These are phyloP conservation scores for Callopanchax toddi DNA, from an alignment of 2,113 vertebrate species.

Conservation along the genomic window DNA sequence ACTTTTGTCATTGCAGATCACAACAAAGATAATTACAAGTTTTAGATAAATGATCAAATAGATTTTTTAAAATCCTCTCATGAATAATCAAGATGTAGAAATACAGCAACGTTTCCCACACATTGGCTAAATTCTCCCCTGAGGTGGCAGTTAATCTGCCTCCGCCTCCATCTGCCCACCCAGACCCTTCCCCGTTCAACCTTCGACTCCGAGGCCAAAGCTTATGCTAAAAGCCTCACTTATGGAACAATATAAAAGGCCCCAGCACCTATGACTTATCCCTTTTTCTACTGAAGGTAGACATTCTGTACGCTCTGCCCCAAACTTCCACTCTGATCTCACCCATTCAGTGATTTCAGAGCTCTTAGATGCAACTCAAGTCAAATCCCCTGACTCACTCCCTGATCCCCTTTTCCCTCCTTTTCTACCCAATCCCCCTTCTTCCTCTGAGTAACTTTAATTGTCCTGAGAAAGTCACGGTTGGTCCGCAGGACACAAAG, in stretches of 20 bases:
- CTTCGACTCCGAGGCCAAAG: conserved; percentile 26
- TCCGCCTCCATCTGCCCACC: conserved; percentile 69
- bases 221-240: conserved; percentile 47
- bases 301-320: conserved; percentile 30
- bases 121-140: conserved; percentile 69
- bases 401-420: conserved; percentile 53
- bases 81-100: conserved; percentile 76
- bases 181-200: conserved; percentile 45
- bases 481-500: conserved; percentile 82
- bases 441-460: conserved; percentile 93
- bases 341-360: conserved; percentile 50
- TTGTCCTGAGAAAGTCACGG: conserved; percentile 96
- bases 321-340: conserved; percentile 49
- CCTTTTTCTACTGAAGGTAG: conserved; percentile 30
- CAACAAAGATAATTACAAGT: background rate
- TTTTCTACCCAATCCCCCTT: conserved; percentile 61
- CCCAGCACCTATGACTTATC: conserved; percentile 45
- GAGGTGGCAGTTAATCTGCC: conserved; percentile 81
- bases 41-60: background rate
- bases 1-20: too few species aligned
- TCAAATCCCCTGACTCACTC: conserved; percentile 65
- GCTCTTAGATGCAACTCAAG: conserved; percentile 38
- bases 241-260: conserved; percentile 51
- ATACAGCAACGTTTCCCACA: conserved; percentile 69
- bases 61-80: background rate